These are phyloP conservation scores for Pomacea maculata DNA, from an alignment of 1,140 invertebrate genomes.

Conservation along the genomic window DNA sequence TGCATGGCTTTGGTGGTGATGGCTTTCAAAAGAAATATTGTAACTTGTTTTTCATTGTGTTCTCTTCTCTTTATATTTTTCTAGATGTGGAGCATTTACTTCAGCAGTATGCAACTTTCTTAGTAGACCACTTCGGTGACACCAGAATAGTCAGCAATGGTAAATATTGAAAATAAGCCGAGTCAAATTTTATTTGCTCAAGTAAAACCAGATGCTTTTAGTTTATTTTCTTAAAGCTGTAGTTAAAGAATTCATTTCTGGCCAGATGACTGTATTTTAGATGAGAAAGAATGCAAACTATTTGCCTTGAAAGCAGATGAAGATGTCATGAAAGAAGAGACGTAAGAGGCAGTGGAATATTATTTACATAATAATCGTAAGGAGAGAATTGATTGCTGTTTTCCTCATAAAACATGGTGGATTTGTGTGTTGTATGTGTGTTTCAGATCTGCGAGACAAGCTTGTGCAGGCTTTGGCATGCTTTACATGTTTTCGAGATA, in stretches of 20 bases:
- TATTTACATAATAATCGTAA: too few relatives aligned
- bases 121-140: conserved; percentile 80
- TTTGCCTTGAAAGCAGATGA: too few relatives aligned
- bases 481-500: conserved; percentile 73
- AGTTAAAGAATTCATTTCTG: too few relatives aligned
- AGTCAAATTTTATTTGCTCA: too few relatives aligned
- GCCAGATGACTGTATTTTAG: too few relatives aligned
- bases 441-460: conserved; percentile 77
- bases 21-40: background rate
- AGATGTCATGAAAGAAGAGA: too few relatives aligned
- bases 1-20: too few relatives aligned
- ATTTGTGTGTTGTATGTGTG: conserved; percentile 2
- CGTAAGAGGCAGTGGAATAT: too few relatives aligned
- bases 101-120: conserved; percentile 75
- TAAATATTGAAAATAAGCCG: conserved; percentile 25
- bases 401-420: background rate
- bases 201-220: too few relatives aligned
- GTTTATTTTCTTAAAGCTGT: too few relatives aligned
- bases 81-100: conserved; percentile 68
- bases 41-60: background rate
- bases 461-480: conserved; percentile 80
- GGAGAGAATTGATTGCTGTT: too few relatives aligned
- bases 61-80: conserved; percentile 27
- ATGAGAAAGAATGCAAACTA: too few relatives aligned
- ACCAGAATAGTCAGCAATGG: conserved; percentile 76